Base-by-base conservation (phyloP, 1,140 invertebrate species). In the Hylyphantes graminicola region DNA sequence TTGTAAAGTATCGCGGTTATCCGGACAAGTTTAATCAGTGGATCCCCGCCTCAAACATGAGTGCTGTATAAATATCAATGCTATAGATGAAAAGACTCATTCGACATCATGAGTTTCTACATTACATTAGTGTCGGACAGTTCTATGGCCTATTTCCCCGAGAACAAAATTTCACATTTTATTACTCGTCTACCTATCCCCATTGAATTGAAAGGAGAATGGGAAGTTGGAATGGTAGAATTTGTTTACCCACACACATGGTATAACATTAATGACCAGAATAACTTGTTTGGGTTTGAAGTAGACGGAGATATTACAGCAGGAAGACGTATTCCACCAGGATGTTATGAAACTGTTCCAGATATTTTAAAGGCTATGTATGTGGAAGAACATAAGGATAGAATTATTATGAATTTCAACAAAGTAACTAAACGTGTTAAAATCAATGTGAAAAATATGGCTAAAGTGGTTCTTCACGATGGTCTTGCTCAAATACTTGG, bases 101-200 rank as follows among this genome's bases (percentile, higher is more conserved):
- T 15, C 13, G 5, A 10, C 11, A 68, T 13, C 13, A 68, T 68
- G 65, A n/a, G 15, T 15, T 68, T 68, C 65, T 68, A 68, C 65
- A 68, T 68, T 12, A 68, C 65, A 21, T 48, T 68, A 68, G 12
- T 48, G 15, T n/a, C 15, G 13, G 65, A 68, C 21, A 68, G 65
- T 21, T 68, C 65, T 7, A 17, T 68, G 35, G 35, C 11, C 12
- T 68, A n/a, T 68, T 68, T 68, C 35, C 65, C 65, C 12, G 13
- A 13, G 11, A 68, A 68, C 8, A 68, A 68, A 68, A 68, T 68
- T n/a, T 68, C 65, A n/a, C 65, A 68, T n/a, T 68, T 68, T 68
- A 68, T 21, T 21, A 68, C 65, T 17, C 65, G 19, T 3, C 7
- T 68, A 13, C 65, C 65, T 19, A 68, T 11, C 21, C 65, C 65